A percentile compares a stretch with the other conserved stretches of the same genome.
phyloP scores from a whole-genome alignment of 2,797 vertebrate species.

The Cygnus olor region DNA sequence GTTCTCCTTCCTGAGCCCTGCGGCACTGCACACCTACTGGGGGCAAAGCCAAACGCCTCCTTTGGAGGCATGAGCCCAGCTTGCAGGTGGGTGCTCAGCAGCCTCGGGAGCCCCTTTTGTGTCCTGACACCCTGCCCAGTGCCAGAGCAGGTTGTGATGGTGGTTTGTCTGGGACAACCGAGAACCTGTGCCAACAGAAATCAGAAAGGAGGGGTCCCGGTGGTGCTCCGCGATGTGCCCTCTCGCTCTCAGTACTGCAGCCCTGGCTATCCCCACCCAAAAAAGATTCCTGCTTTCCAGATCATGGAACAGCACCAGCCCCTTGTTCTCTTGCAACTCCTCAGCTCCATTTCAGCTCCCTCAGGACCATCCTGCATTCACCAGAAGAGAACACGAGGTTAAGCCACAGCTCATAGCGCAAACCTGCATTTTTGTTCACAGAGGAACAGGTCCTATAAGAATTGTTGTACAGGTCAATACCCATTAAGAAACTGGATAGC shows the following conservation, averaged over 20 bases:
- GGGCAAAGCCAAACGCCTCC: neutral
- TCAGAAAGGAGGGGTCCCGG: neutral
- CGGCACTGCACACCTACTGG: neutral
- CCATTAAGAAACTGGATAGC: neutral
- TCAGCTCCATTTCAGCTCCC: neutral
- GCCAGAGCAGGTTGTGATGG: neutral
- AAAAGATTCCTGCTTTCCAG: neutral
- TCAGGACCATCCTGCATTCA: neutral
- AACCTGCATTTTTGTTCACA: neutral
- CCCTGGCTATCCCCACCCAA: neutral
- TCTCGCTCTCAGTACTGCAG: neutral
- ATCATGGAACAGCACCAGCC: neutral
- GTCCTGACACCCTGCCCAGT: neutral
- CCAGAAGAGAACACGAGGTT: neutral
- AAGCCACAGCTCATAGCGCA: neutral
- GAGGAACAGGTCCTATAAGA: neutral
- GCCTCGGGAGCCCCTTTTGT: neutral
- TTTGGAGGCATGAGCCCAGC: neutral
- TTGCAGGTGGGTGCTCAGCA: neutral
- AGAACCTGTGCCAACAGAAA: conserved; percentile 1
- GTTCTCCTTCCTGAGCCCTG: neutral
- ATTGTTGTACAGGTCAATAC: neutral
- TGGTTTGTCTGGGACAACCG: neutral
- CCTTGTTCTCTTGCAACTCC: neutral
- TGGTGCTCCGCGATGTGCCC: neutral